These are phyloP conservation scores for Lithobates sylvaticus DNA, from an alignment of 2,797 vertebrate species.

Conservation along the genomic window DNA sequence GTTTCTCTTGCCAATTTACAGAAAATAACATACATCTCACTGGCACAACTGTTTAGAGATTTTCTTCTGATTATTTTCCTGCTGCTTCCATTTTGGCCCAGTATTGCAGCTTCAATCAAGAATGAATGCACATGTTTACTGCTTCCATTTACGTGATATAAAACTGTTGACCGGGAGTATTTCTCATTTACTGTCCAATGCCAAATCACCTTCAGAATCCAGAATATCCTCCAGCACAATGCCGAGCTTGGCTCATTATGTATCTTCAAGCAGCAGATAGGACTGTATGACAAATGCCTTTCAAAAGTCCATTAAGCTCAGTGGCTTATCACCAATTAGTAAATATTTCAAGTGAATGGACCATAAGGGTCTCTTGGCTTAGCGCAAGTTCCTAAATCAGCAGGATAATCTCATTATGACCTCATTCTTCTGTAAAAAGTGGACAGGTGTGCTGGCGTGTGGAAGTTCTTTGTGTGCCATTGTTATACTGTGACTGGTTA, in stretches of 20 bases:
- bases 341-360: slow-evolving; percentile 48
- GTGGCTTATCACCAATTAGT: slow-evolving; percentile 44
- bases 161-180: not conserved
- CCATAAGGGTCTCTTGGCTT: slow-evolving; percentile 34
- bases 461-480: slow-evolving; percentile 13
- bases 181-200: not conserved
- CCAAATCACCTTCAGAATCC: not conserved
- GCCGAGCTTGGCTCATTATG: not conserved
- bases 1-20: no score
- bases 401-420: slow-evolving; percentile 35
- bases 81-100: not conserved
- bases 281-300: slow-evolving; percentile 20
- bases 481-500: slow-evolving; percentile 16
- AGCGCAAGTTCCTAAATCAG: slow-evolving; percentile 31
- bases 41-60: no score
- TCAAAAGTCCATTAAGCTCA: not conserved
- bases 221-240: not conserved
- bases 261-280: not conserved
- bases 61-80: no score
- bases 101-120: not conserved
- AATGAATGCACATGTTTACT: not conserved
- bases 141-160: not conserved
- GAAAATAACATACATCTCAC: no score
- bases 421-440: slow-evolving; percentile 39
- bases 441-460: slow-evolving; percentile 30